Base-by-base conservation (phyloP, 1,140 invertebrate genomes). In the Brachionus asplanchnoidis region DNA sequence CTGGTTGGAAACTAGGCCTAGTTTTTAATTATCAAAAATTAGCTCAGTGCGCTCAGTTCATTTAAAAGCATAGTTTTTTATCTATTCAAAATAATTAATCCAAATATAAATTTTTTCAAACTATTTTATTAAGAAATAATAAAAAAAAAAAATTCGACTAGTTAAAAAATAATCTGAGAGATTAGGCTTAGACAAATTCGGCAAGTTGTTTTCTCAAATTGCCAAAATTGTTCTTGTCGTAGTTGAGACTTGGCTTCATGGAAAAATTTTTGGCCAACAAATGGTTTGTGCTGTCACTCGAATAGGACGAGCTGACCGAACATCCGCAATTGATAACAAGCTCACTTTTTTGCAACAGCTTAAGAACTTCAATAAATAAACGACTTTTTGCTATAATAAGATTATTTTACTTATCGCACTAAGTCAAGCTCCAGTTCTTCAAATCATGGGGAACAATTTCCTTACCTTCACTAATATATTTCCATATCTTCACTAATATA, bases 221-320 rank as follows among this genome's bases (percentile, higher is more conserved):
- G 14, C 32, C 32, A 44, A 73, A 40, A 20, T 73, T 20, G 17
- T n/a, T 73, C 17, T 73, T 73, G 32, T 40, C 36, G n/a, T 73
- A 73, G 17, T 36, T 40, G 17, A 17, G 17, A 17, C 6, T 73
- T 77, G 73, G 42, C 46, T 50, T 77, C 20, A 77, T 46, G 20
- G 73, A 50, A 12, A 77, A 77, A 77, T 50, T 77, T 12, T 77
- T 77, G 42, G 73, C 17, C 32, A 77, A 77, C 12, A 77, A 23
- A 26, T 77, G 73, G 28, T 77, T 77, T 50, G 73, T 77, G 32
- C 73, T 77, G 23, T 77, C 73, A 20, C 42, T 77, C 26, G 73
- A 77, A 46, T 77, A 77, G 23, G 44, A 28, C n/a, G 70, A 75
- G 14, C 40, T 36, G 20, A 75, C 70, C 20, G 70, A 77, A 50